These are phyloP conservation scores for Leptopterna dolabrata DNA, from an alignment of 2,888 invertebrate genomes.

Conservation along the genomic window DNA sequence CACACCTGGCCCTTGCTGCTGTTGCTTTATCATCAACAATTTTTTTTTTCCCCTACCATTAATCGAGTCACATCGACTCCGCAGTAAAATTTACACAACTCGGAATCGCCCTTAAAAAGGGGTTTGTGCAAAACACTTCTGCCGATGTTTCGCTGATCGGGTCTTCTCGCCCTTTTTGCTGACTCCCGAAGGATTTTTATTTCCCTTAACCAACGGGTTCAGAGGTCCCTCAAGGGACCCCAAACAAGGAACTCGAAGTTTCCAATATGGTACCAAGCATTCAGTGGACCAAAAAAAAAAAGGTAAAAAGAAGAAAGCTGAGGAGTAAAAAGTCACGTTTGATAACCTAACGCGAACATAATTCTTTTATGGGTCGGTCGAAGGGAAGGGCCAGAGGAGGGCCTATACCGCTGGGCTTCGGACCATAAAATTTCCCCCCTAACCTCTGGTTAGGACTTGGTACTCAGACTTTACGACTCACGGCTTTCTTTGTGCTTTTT, in stretches of 20 bases:
- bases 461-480: not conserved
- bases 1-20: not conserved
- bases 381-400: not conserved
- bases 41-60: not conserved
- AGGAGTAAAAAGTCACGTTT: slow-evolving; percentile 2
- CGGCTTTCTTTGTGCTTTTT: slow-evolving; percentile 7
- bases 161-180: not conserved
- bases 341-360: slow-evolving; percentile 11
- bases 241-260: not conserved
- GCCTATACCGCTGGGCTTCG: not conserved
- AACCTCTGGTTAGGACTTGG: not conserved
- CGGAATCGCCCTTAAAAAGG: not conserved
- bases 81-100: not conserved
- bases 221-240: not conserved
- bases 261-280: not conserved
- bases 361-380: not conserved
- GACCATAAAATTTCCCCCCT: not conserved
- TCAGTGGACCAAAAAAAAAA: not conserved
- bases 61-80: not conserved
- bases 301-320: not conserved
- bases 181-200: not conserved
- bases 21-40: not conserved
- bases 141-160: not conserved
- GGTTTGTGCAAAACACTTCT: not conserved
- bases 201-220: not conserved